These are phyloP conservation scores for Danaus plexippus DNA, from an alignment of 1,140 invertebrate genomes.

Conservation along the genomic window DNA sequence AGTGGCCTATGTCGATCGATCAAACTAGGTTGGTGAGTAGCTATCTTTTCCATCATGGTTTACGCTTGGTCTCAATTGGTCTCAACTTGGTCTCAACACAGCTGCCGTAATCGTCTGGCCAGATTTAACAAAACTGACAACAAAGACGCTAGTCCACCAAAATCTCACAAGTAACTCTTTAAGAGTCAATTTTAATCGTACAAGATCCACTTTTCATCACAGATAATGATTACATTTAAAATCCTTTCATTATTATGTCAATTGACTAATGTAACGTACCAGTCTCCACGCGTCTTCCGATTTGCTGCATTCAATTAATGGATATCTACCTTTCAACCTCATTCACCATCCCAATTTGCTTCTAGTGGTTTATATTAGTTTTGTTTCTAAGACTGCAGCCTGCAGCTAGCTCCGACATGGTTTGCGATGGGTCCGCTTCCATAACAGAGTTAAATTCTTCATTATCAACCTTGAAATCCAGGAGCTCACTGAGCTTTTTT, in stretches of 20 bases:
- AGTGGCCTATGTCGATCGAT: not conserved
- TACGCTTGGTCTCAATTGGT: not conserved
- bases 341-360: not conserved
- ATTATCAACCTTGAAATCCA: constrained; percentile 21
- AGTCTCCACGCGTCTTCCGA: not conserved
- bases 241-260: not conserved
- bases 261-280: not conserved
- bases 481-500: constrained; percentile 18
- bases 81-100: no score
- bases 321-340: not conserved
- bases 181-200: not conserved
- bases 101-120: not conserved
- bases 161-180: not conserved
- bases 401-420: not conserved
- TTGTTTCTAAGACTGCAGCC: no score
- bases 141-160: not conserved
- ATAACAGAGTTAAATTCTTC: constrained; percentile 23
- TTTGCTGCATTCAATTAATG: no score
- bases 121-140: not conserved
- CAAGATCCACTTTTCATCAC: not conserved
- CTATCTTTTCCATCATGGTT: constrained; percentile 1
- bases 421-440: constrained; percentile 25
- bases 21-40: not conserved
- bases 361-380: not conserved
- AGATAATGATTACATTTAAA: not conserved